phyloP scores from a whole-genome alignment of 2,113 vertebrate genomes.

The Ancistrus triradiatus region DNA sequence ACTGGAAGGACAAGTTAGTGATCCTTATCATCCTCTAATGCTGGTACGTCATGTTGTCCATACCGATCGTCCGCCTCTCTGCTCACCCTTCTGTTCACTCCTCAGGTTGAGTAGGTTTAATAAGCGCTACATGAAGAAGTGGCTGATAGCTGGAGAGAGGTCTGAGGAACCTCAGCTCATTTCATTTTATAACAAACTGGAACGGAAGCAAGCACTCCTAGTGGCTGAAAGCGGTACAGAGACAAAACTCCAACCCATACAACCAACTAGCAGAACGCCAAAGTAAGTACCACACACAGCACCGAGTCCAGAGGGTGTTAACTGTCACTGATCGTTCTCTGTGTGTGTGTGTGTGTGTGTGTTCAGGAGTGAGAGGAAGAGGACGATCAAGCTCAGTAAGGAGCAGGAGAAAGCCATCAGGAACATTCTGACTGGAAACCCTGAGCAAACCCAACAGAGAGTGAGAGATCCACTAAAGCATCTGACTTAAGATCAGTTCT shows the following conservation, averaged over 20 bases:
- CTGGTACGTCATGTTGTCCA: background rate
- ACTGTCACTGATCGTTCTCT: too few relatives aligned
- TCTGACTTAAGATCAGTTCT: too few relatives aligned
- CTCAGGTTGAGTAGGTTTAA: slow-evolving; percentile 90
- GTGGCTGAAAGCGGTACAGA: slow-evolving; percentile 82
- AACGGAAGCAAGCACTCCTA: slow-evolving; percentile 92
- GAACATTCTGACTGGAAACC: slow-evolving; percentile 80
- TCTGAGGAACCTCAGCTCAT: slow-evolving; percentile 92
- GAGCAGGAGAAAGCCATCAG: slow-evolving; percentile 87
- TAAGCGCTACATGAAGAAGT: slow-evolving; percentile 87
- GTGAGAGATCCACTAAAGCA: slow-evolving; percentile 57
- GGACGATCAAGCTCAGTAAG: slow-evolving; percentile 73
- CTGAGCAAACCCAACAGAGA: slow-evolving; percentile 88
- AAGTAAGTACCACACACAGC: slow-evolving; percentile 69
- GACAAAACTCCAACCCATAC: slow-evolving; percentile 72
- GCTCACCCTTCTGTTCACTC: background rate
- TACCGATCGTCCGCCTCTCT: background rate
- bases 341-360: background rate
- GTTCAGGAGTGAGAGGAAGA: slow-evolving; percentile 65
- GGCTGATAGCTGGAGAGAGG: slow-evolving; percentile 84
- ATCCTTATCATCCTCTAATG: background rate
- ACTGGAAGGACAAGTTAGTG: slow-evolving; percentile 96
- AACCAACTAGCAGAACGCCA: slow-evolving; percentile 73
- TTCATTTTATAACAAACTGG: slow-evolving; percentile 97
- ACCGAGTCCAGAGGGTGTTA: background rate